Base-by-base conservation (phyloP, 2,888 invertebrate genomes). In the Acanthoscelides obtectus region DNA sequence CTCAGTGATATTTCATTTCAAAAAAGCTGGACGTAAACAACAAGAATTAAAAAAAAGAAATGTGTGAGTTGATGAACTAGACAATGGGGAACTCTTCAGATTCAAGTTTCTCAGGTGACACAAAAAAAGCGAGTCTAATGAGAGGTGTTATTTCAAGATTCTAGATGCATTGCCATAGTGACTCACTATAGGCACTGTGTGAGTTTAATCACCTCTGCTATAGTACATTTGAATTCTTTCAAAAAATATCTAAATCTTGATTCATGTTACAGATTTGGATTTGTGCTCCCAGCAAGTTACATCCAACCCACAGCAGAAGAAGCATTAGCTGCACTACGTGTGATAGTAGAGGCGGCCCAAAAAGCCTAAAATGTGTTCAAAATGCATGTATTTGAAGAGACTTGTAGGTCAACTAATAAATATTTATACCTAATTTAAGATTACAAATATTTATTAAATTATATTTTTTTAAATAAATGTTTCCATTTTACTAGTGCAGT, bases 231-330 rank as follows among this genome's bases (percentile, higher is more conserved):
- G n/a, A n/a, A 8, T 12, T 63, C 19, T 63, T 19, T 19, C 19
- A 63, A 63, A 12, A 12, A 63, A 12, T 63, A 12, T 8, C 19
- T 63, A 19, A 12, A 12, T 63, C 19, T 63, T 63, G 8, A 21
- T 66, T 12, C 17, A 66, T 12, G 20, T 73, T 72, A 67, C 66
- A 77, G 77, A 69, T 91, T 92, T 82, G 97, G 97, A 1, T 98
- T 97, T 82, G 86, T 96, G n/a, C 84, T 97, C 70, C 97, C 97
- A 0, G 91, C 94, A 0, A 86, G 86, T 22, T 90, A 90, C 79
- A 97, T 97, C 74, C 88, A 90, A 77, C 90, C 90, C 0, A 93
- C 94, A 0, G 94, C 92, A 21, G 89, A 88, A 78, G 95, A 95
- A 84, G 93, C 92, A 4, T 87, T 92, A 72, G 93, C 92, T 3